These are phyloP conservation scores for Sebastiscus tertius DNA, from an alignment of 2,797 vertebrate species.

Conservation along the genomic window DNA sequence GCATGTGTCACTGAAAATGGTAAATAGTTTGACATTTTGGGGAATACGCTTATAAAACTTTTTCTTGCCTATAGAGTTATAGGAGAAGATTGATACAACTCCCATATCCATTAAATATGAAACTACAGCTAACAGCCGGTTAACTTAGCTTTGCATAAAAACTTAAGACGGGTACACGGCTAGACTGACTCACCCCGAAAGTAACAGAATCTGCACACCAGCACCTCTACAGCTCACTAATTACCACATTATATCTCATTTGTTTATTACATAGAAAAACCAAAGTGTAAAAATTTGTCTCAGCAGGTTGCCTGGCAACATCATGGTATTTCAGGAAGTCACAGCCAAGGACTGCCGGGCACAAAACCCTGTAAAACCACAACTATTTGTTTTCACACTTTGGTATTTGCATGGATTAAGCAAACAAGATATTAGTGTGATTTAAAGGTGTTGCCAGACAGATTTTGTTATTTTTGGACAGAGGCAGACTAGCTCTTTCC, in stretches of 20 bases:
- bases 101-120: neutral
- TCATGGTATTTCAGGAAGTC: neutral
- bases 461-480: neutral
- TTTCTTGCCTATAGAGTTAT: neutral
- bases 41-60: neutral
- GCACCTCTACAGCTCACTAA: neutral
- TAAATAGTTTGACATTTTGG: neutral
- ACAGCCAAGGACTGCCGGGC: neutral
- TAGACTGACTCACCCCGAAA: neutral
- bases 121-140: neutral
- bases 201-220: neutral
- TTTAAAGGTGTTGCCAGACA: neutral
- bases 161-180: neutral
- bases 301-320: neutral
- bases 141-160: neutral
- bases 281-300: neutral
- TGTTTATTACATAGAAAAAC: neutral
- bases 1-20: neutral
- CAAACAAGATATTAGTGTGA: neutral
- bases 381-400: neutral
- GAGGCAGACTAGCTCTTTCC: neutral
- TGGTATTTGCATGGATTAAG: neutral
- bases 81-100: neutral
- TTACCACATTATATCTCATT: neutral
- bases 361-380: neutral